Evolutionary conservation across 2,113 vertebrate genomes (phyloP).

Genomic region (Eptesicus fuscus): DNA sequence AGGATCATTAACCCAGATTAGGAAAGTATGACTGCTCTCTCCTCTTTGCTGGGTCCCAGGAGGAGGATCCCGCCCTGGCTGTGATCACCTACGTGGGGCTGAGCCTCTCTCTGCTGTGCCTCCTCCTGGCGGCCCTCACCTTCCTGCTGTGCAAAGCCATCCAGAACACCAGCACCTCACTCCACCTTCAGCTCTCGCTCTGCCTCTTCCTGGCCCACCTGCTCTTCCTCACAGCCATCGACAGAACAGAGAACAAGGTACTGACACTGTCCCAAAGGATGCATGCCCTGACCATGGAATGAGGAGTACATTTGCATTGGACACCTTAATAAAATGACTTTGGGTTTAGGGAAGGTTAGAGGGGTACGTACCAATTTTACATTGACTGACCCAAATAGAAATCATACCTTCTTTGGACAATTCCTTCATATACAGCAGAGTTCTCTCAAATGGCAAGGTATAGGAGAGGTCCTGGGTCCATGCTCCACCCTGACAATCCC

Average conservation of each 20-base stretch:
- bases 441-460: not conserved
- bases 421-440: not conserved
- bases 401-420: not conserved
- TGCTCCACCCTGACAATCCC: rapidly evolving
- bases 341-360: not conserved
- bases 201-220: constrained; percentile 73
- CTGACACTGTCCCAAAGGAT: not conserved
- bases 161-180: constrained; percentile 60
- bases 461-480: not conserved
- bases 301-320: not conserved
- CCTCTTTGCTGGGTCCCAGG: not conserved
- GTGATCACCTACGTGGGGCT: constrained; percentile 38
- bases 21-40: not conserved
- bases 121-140: constrained; percentile 68
- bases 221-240: constrained; percentile 57
- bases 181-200: constrained; percentile 68
- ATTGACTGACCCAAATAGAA: not conserved
- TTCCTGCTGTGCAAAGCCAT: constrained; percentile 71
- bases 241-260: constrained; percentile 30
- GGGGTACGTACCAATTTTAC: not conserved
- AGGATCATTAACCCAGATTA: not conserved
- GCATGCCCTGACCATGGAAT: no score
- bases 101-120: constrained; percentile 66
- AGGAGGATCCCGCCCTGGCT: rapidly evolving
- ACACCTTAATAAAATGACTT: not conserved